Base-by-base conservation (phyloP, 30 jellyfish, hydroid and myxozoan genomes). In the Rhopilema esculentum region DNA sequence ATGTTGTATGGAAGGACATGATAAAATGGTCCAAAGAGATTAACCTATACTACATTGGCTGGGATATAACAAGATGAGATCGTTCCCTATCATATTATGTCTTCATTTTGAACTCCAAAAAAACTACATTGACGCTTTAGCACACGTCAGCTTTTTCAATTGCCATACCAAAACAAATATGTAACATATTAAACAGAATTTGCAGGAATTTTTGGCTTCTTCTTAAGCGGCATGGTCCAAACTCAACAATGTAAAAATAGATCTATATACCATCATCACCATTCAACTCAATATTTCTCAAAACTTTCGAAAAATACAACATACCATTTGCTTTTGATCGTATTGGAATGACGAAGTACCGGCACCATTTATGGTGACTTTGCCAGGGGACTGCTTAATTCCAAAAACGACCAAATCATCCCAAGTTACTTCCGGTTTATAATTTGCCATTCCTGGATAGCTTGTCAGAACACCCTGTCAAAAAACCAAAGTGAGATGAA, bases 291-390 rank as follows among this genome's bases (percentile, higher is more conserved):
- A 40, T 40, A 40, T 40, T 6, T 2, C 6, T 40, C 57, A 12
- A 40, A 40, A n/a, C n/a, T 12, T 6, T 8, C 51, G 15, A n/a
- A 69, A 27, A 28, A 66, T 53, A 21, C 23, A 33, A 28, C n/a
- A 8, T 57, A 75, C 93, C 91, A 67, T 79, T 51, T 66, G 83
- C 66, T 83, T 83, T 0, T 19, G 61, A 66, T 84, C 86, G 75
- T 85, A 91, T 7, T 69, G 31, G 80, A 85, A 91, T 21, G 79
- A 70, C 12, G 94, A 73, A 20, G 88, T 32, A 16, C 16, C 72
- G 25, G 67, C 72, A 16, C 98, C 98, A 81, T 92, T 92, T 19
- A 87, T 78, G 21, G 18, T 70, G 80, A 92, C 91, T 26, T 51
- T 77, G 4, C 80, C 4, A 16, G 98, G 98, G 17, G 80, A 40